These are phyloP conservation scores for Smittia aterrima DNA, from an alignment of 2,888 invertebrate genomes.

Conservation along the genomic window DNA sequence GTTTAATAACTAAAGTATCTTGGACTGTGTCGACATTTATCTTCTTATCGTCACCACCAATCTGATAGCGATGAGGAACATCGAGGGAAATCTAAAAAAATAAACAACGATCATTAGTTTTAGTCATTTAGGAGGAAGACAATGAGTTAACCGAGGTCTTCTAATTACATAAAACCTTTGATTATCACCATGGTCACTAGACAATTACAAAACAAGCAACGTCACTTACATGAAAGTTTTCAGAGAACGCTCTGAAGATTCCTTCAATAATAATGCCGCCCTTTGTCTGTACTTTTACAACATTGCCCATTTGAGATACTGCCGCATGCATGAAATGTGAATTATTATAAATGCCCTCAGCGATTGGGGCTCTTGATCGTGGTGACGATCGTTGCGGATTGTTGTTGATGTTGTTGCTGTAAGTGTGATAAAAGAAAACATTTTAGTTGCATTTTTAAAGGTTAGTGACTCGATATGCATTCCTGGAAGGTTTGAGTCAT, in stretches of 20 bases:
- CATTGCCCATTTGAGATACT: conserved; percentile 79
- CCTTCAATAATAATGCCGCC: conserved; percentile 87
- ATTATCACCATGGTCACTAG: not conserved
- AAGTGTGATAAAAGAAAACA: not conserved
- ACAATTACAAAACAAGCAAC: conserved; percentile 30
- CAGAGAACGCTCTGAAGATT: conserved; percentile 84
- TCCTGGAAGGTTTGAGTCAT: too few relatives aligned
- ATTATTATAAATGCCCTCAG: conserved; percentile 88
- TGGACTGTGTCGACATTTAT: conserved; percentile 69
- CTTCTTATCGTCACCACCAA: conserved; percentile 47
- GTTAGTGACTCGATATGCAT: too few relatives aligned
- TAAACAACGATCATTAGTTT: not conserved
- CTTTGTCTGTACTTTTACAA: conserved; percentile 76
- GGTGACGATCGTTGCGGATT: conserved; percentile 51
- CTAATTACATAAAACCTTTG: not conserved
- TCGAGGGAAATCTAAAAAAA: conserved; percentile 68
- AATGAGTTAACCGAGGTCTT: not conserved
- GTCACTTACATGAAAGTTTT: conserved; percentile 72
- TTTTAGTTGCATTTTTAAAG: too few relatives aligned
- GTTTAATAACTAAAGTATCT: conserved; percentile 79
- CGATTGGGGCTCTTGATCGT: conserved; percentile 65
- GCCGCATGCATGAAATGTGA: conserved; percentile 87
- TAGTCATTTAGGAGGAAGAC: not conserved
- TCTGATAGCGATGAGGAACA: conserved; percentile 69
- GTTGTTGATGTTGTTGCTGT: not conserved